Base-by-base conservation (phyloP, 1,140 invertebrate genomes). In the Aethina tumida region DNA sequence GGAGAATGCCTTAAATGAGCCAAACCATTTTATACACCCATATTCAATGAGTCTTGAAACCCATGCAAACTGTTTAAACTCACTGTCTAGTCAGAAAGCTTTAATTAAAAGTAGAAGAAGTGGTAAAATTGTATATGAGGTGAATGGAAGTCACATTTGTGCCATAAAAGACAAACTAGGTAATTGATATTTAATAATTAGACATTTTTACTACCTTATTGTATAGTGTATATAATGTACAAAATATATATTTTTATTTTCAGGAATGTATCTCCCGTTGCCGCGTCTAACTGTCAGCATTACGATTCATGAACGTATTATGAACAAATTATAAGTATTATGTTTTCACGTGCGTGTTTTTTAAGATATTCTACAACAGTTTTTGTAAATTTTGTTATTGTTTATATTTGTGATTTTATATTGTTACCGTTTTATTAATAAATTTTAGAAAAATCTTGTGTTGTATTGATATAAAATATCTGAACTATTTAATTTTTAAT, bases 21-120 rank as follows among this genome's bases (percentile, higher is more conserved):
- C 41, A 17, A 50, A 53, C 2, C 31, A 36, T 1, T 59, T 64
- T 39, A 57, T 69, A 2, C 73, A 75, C 59, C 73, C 75, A 0
- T 78, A 77, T 63, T 69, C 66, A 41, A 58, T 78, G 17, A 72
- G 68, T 21, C 58, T 77, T 39, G 73, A 76, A 44, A 65, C 62
- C 21, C 58, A 68, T 21, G 46, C 49, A 14, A 65, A 63, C 58
- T 67, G 65, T 39, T 40, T 70, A 14, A 56, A 50, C 22, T 65
- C 61, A 17, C 52, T 70, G 9, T 41, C 48, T 2, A 40, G 49
- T 7, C 47, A 53, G 6, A 52, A 53, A 0, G 59, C 53, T 0
- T 29, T 69, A 1, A 24, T 22, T 5, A 65, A 55, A 45, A 50
- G 49, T 10, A 61, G 53, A 50, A 52, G 45, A 10, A 36, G 39